Conservation (phyloP, 2,888 invertebrate species). For the Acanthopleura granulata region DNA sequence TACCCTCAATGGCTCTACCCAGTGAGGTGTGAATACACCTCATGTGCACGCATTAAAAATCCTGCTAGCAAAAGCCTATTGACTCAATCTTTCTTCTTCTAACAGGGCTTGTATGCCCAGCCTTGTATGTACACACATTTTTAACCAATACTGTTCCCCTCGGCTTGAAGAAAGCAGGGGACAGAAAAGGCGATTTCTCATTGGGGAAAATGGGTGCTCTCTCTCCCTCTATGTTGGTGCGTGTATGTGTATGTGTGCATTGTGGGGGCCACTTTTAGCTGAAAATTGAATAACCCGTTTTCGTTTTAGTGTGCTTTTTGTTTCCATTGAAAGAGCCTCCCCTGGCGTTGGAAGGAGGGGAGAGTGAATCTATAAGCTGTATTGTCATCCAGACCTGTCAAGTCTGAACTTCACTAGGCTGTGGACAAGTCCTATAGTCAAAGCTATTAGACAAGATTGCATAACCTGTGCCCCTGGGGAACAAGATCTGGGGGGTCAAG, state of each 20-base stretch:
- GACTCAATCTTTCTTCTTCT: background rate
- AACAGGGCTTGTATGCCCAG: background rate
- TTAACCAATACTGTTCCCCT: background rate
- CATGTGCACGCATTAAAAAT: slow-evolving; percentile 2
- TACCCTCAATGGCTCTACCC: too few species aligned
- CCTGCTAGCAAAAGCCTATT: background rate
- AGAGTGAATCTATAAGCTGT: too few species aligned
- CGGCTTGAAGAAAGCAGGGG: too few species aligned
- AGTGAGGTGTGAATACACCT: background rate
- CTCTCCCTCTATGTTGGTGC: too few species aligned
- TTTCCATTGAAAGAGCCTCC: background rate
- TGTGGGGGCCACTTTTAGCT: background rate
- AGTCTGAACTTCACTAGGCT: too few species aligned
- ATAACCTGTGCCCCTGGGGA: too few species aligned
- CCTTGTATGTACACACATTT: slow-evolving; percentile 3
- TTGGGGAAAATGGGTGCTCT: background rate
- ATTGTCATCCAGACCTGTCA: too few species aligned
- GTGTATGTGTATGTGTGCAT: too few species aligned
- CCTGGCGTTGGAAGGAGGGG: background rate
- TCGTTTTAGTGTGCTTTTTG: background rate
- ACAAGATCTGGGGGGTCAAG: too few species aligned
- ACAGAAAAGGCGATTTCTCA: background rate
- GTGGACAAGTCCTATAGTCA: too few species aligned
- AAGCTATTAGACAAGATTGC: too few species aligned
- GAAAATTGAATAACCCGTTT: slow-evolving; percentile 2